Evolutionary conservation across 1,140 invertebrate genomes (phyloP).

Genomic region (Drosophila leontia): DNA sequence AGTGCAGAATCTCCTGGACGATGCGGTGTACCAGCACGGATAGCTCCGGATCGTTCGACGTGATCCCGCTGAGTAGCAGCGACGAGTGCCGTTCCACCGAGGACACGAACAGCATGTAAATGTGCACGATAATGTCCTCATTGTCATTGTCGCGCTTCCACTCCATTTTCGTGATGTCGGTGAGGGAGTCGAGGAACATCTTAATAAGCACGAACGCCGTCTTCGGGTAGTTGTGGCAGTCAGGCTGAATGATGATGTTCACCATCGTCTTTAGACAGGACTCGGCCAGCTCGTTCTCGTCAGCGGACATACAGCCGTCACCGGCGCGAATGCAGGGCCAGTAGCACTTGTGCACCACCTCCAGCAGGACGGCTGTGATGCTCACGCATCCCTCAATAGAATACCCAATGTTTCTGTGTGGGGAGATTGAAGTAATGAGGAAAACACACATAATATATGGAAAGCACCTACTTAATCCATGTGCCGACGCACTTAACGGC

Average conservation of each 20-base stretch:
- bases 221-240: constrained; percentile 86
- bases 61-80: constrained; percentile 87
- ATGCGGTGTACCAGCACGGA: constrained; percentile 84
- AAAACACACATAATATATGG: background rate
- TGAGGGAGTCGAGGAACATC: constrained; percentile 79
- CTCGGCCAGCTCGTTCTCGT: constrained; percentile 87
- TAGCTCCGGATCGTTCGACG: constrained; percentile 82
- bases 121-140: constrained; percentile 86
- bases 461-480: constrained; percentile 87
- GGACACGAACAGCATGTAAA: constrained; percentile 88
- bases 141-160: constrained; percentile 84
- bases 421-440: background rate
- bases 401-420: constrained; percentile 76
- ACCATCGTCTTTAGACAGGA: constrained; percentile 88
- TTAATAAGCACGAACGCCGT: constrained; percentile 86
- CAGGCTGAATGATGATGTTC: constrained; percentile 87
- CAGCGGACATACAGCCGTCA: constrained; percentile 85
- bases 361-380: constrained; percentile 75
- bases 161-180: constrained; percentile 77
- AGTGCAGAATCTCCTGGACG: constrained; percentile 88
- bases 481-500: constrained; percentile 87
- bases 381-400: constrained; percentile 84
- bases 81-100: constrained; percentile 89
- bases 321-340: constrained; percentile 76
- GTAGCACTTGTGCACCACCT: constrained; percentile 81